Percentiles rank a stretch among this genome's conserved stretches.
Evolutionary conservation across 2,888 invertebrate species (phyloP).

Genomic region (Epistrophe eligans): DNA sequence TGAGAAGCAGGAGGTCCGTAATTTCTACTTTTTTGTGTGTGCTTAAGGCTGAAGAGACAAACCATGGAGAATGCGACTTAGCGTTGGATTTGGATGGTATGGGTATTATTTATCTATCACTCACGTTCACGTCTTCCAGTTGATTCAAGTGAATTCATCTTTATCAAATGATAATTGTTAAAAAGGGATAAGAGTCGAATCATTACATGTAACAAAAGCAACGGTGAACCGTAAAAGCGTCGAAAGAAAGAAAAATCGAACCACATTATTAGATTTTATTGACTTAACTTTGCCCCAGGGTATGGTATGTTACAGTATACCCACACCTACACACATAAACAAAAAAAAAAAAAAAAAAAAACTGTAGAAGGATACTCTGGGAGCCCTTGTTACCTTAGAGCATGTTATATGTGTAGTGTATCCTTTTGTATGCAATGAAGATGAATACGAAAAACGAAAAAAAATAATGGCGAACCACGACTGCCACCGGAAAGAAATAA

Average conservation of each 20-base stretch:
- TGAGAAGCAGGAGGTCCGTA: neutral
- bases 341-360: neutral
- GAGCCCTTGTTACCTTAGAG: constrained; percentile 21
- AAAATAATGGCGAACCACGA: constrained; percentile 38
- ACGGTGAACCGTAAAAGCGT: constrained; percentile 50
- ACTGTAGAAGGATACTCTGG: neutral
- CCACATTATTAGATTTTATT: constrained; percentile 75
- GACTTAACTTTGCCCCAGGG: constrained; percentile 67
- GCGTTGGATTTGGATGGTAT: neutral
- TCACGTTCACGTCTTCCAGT: constrained; percentile 47
- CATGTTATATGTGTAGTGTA: constrained; percentile 11
- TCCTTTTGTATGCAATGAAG: constrained; percentile 54
- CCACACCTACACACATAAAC: neutral
- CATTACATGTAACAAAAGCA: constrained; percentile 48
- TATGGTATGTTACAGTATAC: neutral
- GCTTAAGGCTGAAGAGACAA: neutral
- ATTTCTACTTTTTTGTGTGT: neutral
- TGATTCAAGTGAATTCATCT: constrained; percentile 69
- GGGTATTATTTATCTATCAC: constrained; percentile 64
- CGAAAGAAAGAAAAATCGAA: constrained; percentile 59
- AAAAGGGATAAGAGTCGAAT: constrained; percentile 67
- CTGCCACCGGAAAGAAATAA: constrained; percentile 58
- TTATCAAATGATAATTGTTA: constrained; percentile 73
- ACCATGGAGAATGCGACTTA: neutral
- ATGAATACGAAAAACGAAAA: constrained; percentile 6